Percentiles rank a stretch among this genome's conserved stretches.
phyloP scores from a whole-genome alignment of 2,888 invertebrate genomes.

The Eledona agricola region DNA sequence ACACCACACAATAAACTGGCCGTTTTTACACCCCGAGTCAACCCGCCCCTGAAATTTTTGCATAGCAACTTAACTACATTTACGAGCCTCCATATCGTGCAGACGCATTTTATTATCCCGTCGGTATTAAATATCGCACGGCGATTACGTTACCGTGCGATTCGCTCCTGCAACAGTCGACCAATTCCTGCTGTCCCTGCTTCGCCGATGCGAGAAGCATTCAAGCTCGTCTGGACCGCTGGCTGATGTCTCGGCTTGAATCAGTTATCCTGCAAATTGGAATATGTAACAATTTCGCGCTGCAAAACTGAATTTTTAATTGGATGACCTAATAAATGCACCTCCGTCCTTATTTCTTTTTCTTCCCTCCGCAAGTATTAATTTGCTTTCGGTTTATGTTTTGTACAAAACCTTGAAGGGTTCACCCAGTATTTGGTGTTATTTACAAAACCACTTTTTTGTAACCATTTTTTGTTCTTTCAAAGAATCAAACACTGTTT shows the following conservation, averaged over 20 bases:
- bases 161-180: constrained; percentile 22
- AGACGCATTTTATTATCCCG: constrained; percentile 39
- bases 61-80: constrained; percentile 36
- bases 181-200: constrained; percentile 17
- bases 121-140: constrained; percentile 36
- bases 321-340: too few species aligned
- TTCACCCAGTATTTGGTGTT: too few species aligned
- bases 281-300: constrained; percentile 25
- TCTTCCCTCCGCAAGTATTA: too few species aligned
- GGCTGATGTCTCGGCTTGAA: constrained; percentile 32
- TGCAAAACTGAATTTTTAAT: constrained; percentile 20
- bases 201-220: neutral
- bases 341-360: too few species aligned
- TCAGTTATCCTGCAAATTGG: constrained; percentile 29
- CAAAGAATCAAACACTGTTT: too few species aligned
- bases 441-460: too few species aligned
- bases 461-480: too few species aligned
- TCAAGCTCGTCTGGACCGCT: constrained; percentile 11
- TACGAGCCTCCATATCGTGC: constrained; percentile 36
- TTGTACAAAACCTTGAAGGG: too few species aligned
- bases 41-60: constrained; percentile 26
- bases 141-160: constrained; percentile 33
- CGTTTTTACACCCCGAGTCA: constrained; percentile 1
- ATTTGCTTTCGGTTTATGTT: too few species aligned
- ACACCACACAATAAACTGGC: neutral